Evolutionary conservation across 1,140 invertebrate species (phyloP), one percentile per base, ranked within the genome.

Genomic region (Heterodera schachtii): DNA sequence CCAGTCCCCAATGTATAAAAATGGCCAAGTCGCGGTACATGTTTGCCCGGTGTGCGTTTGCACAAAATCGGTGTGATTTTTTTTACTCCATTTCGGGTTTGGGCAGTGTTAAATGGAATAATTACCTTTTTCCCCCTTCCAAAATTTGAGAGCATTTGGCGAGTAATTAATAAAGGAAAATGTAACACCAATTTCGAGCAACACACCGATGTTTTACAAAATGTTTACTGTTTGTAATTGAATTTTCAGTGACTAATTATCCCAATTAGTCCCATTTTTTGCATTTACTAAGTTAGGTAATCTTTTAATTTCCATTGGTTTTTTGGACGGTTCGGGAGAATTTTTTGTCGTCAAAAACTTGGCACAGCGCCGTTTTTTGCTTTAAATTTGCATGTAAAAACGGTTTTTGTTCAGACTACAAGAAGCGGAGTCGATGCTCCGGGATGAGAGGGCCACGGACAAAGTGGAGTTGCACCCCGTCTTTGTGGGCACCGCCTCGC

Each of bases 21-120:
- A 47, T 49, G 41, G 82, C 82, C 43, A 71, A 83, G 71, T 83
- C 80, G 46, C 46, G 82, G 47, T 83, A 78, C 47, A 67, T 83
- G 69, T 83, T 83, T 84, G 81, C 82, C 3, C 83, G 73, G 16
- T 83, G 82, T 71, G 82, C 82, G 57, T 84, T 78, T 49, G 71
- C 70, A 60, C 47, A 76, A 31, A 80, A 79, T 43, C 60, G 83
- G 82, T 83, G n/a, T 6, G 1, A 31, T 0, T 31, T 31, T 31
- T 31, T 31, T 31, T 31, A 31, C 31, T 31, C 31, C 31, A 31
- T 31, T 31, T 31, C 1, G 31, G 31, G 31, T 31, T 31, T 31
- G 31, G 31, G 31, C 31, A 31, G 31, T 31, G 0, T 31, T 31
- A 31, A 31, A 31, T 31, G 49, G 41, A 11, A 7, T 74, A 1